Evolutionary conservation across 1,140 invertebrate species (phyloP).

Genomic region (Platorchestia sp.): DNA sequence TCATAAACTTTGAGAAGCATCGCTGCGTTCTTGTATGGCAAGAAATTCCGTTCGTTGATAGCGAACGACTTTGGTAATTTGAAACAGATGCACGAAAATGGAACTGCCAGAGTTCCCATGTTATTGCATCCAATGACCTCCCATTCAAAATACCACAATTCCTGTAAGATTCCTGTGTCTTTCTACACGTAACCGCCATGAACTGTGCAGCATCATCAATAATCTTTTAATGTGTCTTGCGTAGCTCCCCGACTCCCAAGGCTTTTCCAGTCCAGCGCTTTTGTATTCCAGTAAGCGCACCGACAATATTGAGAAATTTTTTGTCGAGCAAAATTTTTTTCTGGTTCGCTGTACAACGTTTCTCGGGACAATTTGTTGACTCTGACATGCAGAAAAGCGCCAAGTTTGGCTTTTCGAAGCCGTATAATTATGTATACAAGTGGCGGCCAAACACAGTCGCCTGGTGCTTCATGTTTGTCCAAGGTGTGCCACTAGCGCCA

Average conservation of each 20-base stretch:
- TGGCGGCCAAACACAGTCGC: neutral
- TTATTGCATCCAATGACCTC: neutral
- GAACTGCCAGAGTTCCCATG: too few species aligned
- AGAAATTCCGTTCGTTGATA: too few species aligned
- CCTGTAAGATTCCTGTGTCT: neutral
- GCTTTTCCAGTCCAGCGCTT: neutral
- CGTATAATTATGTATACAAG: neutral
- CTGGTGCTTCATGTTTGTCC: neutral
- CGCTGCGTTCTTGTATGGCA: too few species aligned
- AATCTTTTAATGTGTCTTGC: neutral
- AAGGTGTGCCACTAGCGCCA: neutral
- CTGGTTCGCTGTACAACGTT: neutral
- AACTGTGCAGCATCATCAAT: neutral
- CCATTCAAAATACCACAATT: neutral
- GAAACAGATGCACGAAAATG: too few species aligned
- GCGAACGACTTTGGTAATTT: too few species aligned
- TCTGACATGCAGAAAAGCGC: neutral
- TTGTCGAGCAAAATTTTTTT: neutral
- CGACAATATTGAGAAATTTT: neutral
- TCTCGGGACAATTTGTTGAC: neutral
- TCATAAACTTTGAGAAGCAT: too few species aligned
- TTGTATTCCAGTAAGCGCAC: neutral
- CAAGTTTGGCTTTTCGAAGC: neutral
- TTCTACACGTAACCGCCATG: neutral
- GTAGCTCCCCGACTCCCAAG: neutral